These are phyloP conservation scores for Trinorchestia longiramus DNA, from an alignment of 1,140 invertebrate genomes.

Conservation along the genomic window DNA sequence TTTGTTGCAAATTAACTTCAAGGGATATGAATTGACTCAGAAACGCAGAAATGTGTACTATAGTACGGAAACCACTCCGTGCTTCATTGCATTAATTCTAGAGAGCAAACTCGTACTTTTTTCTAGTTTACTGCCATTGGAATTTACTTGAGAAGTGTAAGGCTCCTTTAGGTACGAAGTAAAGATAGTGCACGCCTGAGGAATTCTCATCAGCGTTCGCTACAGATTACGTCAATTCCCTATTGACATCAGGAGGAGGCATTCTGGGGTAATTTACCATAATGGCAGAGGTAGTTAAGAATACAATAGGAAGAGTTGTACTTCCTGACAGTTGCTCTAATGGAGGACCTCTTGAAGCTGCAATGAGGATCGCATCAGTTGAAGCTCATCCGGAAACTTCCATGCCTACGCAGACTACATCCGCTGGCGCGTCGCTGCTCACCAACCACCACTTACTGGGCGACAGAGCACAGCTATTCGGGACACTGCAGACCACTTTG, in stretches of 20 bases:
- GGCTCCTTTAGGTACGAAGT: not conserved
- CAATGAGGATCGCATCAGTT: constrained; percentile 11
- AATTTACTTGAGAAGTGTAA: not conserved
- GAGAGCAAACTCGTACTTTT: not conserved
- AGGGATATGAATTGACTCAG: not conserved
- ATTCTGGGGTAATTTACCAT: not conserved
- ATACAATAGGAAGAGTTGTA: constrained; percentile 2
- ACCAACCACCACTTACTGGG: not conserved
- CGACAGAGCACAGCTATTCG: not conserved
- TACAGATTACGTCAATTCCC: constrained; percentile 9
- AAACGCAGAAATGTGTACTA: not conserved
- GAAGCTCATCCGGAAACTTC: not conserved
- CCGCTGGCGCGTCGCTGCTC: not conserved
- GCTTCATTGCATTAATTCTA: not conserved
- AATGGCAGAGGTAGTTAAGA: not conserved
- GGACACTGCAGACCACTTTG: not conserved
- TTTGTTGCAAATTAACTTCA: no score
- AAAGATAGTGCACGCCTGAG: not conserved
- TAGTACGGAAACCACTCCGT: not conserved
- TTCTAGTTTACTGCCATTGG: not conserved
- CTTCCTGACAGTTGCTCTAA: not conserved
- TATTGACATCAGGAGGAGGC: not conserved
- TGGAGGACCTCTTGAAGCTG: not conserved
- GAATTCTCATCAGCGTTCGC: not conserved
- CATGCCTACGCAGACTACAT: constrained; percentile 15